Percentiles rank a stretch among this genome's conserved stretches.
Evolutionary conservation across 2,888 invertebrate genomes (phyloP).

Genomic region (Fissipunctia ypsillon): DNA sequence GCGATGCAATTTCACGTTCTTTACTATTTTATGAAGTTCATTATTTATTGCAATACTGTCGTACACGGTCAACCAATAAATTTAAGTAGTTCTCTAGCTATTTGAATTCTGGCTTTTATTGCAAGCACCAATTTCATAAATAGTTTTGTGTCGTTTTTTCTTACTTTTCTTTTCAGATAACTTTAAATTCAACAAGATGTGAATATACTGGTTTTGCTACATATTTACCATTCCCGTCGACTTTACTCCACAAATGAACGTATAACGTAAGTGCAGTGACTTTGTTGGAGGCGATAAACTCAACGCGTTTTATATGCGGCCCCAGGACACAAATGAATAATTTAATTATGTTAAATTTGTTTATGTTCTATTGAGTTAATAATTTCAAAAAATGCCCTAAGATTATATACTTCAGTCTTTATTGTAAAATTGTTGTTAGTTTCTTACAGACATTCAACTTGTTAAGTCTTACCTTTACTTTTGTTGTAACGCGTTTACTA

Average conservation of each 20-base stretch:
- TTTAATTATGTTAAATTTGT: conserved; percentile 5
- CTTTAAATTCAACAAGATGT: neutral
- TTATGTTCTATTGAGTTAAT: neutral
- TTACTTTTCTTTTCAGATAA: neutral
- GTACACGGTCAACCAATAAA: conserved; percentile 21
- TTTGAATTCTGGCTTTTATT: conserved; percentile 10
- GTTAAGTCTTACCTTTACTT: neutral
- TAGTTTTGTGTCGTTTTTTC: neutral
- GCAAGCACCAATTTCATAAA: neutral
- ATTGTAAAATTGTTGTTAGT: neutral
- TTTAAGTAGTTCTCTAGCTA: neutral
- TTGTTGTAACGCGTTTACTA: neutral
- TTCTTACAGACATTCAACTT: neutral
- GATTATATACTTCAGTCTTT: neutral
- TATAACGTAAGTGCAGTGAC: neutral
- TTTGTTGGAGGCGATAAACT: conserved; percentile 8
- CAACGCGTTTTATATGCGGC: conserved; percentile 39
- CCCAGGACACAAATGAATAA: conserved; percentile 28
- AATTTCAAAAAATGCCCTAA: neutral
- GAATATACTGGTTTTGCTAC: neutral
- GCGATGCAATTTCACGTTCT: conserved; percentile 46
- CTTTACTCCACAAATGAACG: neutral
- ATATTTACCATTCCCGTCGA: neutral
- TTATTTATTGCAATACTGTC: conserved; percentile 42
- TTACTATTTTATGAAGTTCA: conserved; percentile 39